Base-by-base conservation (phyloP, 2,113 vertebrate species). In the Menidia beryllina region DNA sequence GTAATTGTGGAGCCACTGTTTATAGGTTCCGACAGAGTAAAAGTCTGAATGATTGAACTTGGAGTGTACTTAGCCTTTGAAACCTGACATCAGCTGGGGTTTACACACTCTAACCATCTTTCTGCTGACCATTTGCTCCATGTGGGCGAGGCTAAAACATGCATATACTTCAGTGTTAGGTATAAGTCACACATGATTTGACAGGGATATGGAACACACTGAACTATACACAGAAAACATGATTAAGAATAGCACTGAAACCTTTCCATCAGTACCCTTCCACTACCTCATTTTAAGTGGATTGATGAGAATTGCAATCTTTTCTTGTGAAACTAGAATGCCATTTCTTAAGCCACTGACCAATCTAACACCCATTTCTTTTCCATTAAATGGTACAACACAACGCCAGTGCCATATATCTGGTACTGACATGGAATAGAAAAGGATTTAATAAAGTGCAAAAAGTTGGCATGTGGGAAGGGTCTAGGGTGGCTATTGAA, bases 1-100 rank as follows among this genome's bases (percentile, higher is more conserved):
- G 88, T 91, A 90, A 89, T 90, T 88, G 88, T 56, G 82, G 65
- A 83, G 89, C 70, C 79, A 51, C 80, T 91, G 89, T 91, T 91
- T 89, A 89, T 62, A 61, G 65, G 72, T 68, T 66, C 75, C 81
- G 87, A 89, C 89, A 85, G 75, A 73, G 75, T 48, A 52, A 64
- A 80, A 88, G 82, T 87, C 61, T 71, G 81, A 85, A 75, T 82
- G 90, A 87, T 83, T 86, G 86, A 87, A 84, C 76, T 82, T 79
- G 73, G 77, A 88, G 66, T 14, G 76, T 25, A 39, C 79, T 78
- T 66, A 59, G 81, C 60, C 82, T 89, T 87, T 90, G 84, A 90
- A 88, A 85, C 52, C 13, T 69, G 86, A 87, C 79, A 66, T 72
- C 76, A 63, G 56, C 59, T 23, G 24, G 26, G 48, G 59, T 75